A percentile compares a stretch with the other conserved stretches of the same genome.
Conservation (phyloP, 2,888 invertebrate species). For the Rhyacophila evoluta region DNA sequence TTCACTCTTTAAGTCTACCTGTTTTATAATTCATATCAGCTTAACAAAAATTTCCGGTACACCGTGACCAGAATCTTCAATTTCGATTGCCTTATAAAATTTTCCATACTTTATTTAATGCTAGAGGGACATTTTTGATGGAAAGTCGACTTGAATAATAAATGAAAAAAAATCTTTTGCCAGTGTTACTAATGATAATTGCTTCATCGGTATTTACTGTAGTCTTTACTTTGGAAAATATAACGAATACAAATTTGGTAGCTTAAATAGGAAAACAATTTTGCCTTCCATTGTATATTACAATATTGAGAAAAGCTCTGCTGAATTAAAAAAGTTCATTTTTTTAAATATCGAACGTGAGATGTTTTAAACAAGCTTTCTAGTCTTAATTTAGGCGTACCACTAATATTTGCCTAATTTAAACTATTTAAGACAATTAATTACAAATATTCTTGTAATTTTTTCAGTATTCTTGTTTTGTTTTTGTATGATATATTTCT, state of each 20-base stretch:
- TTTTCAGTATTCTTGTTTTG: no score
- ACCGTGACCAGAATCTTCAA: slow-evolving; percentile 27
- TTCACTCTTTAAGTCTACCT: neutral
- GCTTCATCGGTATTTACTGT: neutral
- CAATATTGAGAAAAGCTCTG: no score
- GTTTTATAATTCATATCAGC: slow-evolving; percentile 34
- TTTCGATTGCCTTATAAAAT: slow-evolving; percentile 13
- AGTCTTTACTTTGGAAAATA: neutral
- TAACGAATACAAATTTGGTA: neutral
- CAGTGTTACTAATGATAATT: neutral
- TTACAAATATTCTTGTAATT: no score
- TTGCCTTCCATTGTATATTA: no score
- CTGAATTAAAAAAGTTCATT: no score
- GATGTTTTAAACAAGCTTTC: no score
- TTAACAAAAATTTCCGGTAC: slow-evolving; percentile 33
- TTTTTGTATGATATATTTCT: no score
- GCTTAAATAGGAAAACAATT: no score
- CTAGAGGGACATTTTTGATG: neutral
- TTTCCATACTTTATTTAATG: neutral
- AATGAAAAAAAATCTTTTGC: neutral
- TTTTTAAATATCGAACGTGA: no score
- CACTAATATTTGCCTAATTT: no score
- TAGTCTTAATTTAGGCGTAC: no score
- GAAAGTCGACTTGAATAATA: neutral
- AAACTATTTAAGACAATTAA: no score